Conservation (phyloP, 2,113 vertebrate species). For the Stegostoma tigrinum region DNA sequence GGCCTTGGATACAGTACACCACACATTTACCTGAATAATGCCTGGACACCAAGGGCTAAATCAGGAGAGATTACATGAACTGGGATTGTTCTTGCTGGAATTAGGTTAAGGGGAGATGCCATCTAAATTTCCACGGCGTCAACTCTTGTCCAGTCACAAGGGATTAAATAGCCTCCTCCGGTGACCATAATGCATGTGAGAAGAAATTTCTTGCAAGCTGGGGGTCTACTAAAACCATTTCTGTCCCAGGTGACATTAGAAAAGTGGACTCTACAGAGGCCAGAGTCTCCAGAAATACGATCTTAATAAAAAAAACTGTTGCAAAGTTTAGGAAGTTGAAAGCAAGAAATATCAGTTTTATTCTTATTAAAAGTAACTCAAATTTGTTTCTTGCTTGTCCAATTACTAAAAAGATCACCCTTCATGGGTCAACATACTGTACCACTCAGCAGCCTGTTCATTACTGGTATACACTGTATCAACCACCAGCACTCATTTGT, state of each 20-base stretch:
- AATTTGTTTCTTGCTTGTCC: neutral
- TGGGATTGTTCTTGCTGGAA: too few species aligned
- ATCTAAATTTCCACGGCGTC: too few species aligned
- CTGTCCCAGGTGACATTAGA: neutral
- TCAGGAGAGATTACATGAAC: too few species aligned
- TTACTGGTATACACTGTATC: neutral
- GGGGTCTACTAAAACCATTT: neutral
- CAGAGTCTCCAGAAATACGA: neutral
- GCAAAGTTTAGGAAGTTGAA: neutral
- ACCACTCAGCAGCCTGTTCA: neutral
- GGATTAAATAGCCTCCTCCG: too few species aligned
- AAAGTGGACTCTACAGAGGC: neutral
- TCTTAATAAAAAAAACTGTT: neutral
- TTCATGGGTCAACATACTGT: neutral
- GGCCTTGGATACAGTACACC: neutral
- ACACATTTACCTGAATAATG: too few species aligned
- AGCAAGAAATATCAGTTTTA: neutral
- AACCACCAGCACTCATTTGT: neutral
- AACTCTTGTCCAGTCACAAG: too few species aligned
- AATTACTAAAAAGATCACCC: neutral
- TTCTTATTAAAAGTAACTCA: neutral
- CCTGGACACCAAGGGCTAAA: too few species aligned
- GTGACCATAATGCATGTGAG: neutral
- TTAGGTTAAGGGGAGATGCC: too few species aligned
- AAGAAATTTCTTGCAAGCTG: neutral